Percentiles rank a stretch among this genome's conserved stretches.
Conservation (phyloP, 2,888 invertebrate genomes). For the Dorcus parallelipipedus region DNA sequence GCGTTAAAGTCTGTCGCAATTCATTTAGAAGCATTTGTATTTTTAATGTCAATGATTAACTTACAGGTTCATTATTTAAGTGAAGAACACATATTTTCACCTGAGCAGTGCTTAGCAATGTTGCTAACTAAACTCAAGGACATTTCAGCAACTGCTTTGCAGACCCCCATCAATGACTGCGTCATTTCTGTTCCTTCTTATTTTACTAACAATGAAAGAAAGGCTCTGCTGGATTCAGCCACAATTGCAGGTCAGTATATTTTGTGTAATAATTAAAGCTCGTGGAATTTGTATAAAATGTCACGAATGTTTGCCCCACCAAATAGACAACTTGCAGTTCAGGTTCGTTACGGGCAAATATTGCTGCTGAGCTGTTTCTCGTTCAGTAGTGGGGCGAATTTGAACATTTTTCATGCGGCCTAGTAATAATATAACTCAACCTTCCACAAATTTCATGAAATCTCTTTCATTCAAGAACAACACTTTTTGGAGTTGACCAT, state of each 20-base stretch:
- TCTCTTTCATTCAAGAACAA: too few species aligned
- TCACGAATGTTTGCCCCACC: too few species aligned
- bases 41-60: background rate
- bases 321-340: too few species aligned
- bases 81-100: conserved; percentile 80
- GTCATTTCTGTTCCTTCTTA: conserved; percentile 92
- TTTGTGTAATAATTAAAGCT: background rate
- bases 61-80: conserved; percentile 76
- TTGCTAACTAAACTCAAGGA: conserved; percentile 95
- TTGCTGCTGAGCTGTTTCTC: too few species aligned
- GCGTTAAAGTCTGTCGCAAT: conserved; percentile 68
- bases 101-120: conserved; percentile 96
- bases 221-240: conserved; percentile 88
- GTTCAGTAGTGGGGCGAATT: too few species aligned
- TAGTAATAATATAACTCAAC: too few species aligned
- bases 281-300: too few species aligned
- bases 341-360: too few species aligned
- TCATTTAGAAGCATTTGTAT: conserved; percentile 2
- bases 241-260: conserved; percentile 70
- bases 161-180: conserved; percentile 90
- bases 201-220: conserved; percentile 92
- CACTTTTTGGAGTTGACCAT: too few species aligned
- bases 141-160: conserved; percentile 78
- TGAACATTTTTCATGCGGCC: too few species aligned
- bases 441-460: too few species aligned